phyloP scores from a whole-genome alignment of 2,113 vertebrate genomes.

The Varanus salvator region DNA sequence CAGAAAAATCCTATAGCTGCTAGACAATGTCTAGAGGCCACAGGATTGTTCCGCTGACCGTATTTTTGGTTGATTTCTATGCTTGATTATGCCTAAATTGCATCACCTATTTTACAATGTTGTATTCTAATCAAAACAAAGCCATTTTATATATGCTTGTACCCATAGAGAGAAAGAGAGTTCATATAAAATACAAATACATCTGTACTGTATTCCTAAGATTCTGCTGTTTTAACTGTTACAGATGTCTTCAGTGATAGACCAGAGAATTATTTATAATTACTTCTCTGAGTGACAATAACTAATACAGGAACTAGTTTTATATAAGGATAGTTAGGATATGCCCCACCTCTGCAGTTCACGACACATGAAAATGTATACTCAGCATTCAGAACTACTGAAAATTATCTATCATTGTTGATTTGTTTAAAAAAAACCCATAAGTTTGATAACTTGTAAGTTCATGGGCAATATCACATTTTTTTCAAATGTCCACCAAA shows the following conservation, averaged over 20 bases:
- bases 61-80: too few relatives aligned
- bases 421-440: not conserved
- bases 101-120: too few relatives aligned
- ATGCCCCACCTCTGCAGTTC: not conserved
- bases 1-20: too few relatives aligned
- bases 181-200: too few relatives aligned
- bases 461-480: not conserved
- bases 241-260: not conserved
- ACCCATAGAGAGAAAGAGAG: too few relatives aligned
- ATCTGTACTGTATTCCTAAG: not conserved
- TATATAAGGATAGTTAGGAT: not conserved
- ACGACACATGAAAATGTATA: too few relatives aligned
- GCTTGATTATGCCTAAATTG: too few relatives aligned
- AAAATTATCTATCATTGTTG: not conserved
- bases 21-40: too few relatives aligned
- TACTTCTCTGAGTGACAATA: not conserved
- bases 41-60: too few relatives aligned
- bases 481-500: not conserved
- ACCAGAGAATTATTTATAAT: not conserved
- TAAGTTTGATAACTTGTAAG: not conserved
- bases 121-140: too few relatives aligned
- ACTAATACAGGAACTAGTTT: not conserved
- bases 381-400: not conserved
- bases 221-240: not conserved
- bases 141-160: not conserved